phyloP scores from a whole-genome alignment of 2,113 vertebrate species.

The Pseudonaja textilis region DNA sequence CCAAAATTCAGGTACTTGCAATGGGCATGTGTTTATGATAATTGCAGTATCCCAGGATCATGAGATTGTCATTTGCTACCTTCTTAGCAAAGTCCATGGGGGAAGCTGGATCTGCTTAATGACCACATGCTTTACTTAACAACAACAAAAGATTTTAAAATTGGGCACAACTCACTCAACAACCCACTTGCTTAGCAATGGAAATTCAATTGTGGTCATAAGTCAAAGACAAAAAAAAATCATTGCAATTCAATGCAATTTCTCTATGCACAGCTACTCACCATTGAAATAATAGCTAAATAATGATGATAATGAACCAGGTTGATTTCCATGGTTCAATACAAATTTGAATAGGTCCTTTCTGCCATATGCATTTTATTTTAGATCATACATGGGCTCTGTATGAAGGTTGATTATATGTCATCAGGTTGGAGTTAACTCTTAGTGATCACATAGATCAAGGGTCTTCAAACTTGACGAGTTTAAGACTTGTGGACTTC shows the following conservation, averaged over 20 bases:
- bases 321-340: background rate
- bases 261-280: background rate
- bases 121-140: background rate
- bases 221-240: background rate
- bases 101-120: background rate
- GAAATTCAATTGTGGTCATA: background rate
- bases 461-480: no score
- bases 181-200: background rate
- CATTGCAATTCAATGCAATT: background rate
- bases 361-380: background rate
- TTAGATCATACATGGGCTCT: background rate
- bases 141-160: background rate
- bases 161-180: background rate
- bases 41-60: background rate
- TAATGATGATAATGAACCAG: background rate
- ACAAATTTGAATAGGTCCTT: background rate
- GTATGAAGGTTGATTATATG: background rate
- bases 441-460: background rate
- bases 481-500: no score
- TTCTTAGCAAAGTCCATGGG: background rate
- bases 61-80: background rate
- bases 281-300: background rate
- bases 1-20: background rate
- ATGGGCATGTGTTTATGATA: background rate
- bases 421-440: background rate